Evolutionary conservation across 2,888 invertebrate genomes (phyloP), one percentile per base, ranked within the genome.

Genomic region (Halictus quadricinctus): DNA sequence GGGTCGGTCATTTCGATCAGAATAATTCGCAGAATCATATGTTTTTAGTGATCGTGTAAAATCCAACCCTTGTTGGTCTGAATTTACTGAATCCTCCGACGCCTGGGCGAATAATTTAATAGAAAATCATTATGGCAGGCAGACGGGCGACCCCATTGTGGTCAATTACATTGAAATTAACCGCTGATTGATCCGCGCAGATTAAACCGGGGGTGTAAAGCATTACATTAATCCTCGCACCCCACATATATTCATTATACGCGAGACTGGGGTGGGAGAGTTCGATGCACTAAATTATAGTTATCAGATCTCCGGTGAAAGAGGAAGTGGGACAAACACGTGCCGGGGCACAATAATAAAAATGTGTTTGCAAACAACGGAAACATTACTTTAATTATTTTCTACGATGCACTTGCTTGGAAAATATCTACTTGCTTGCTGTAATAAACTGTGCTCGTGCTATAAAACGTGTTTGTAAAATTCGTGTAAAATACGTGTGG

Each of bases 111-210:
- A n/a, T 69, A 69, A 70, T 70, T 43, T 13, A 70, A 70, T 70
- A 70, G 70, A 43, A 43, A 70, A n/a, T 25, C 12, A 43, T 70
- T 43, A n/a, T n/a, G 66, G 69, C 12, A 10, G n/a, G 29, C 18
- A 72, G 25, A 48, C 41, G 72, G 13, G 46, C 46, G n/a, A 46
- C 46, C 72, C 46, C 72, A 25, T 46, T 25, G 25, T n/a, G 46
- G 46, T 46, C 46, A 72, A 72, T 72, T 72, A 48, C 41, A 48
- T 72, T 3, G 72, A n/a, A 72, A 70, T 46, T 25, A 70, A 72
- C 46, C 72, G 25, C n/a, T 18, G 46, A 72, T 46, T 72, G 46
- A 72, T 46, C 72, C 46, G 72, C n/a, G 66, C 2, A 10, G 43
- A 70, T 43, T 70, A 70, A n/a, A 70, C 41, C 41, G 13, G 43